Evolutionary conservation across 37 sponge, comb jelly and placozoan species (phyloP).

Genomic region (Aplysina aerophoba): DNA sequence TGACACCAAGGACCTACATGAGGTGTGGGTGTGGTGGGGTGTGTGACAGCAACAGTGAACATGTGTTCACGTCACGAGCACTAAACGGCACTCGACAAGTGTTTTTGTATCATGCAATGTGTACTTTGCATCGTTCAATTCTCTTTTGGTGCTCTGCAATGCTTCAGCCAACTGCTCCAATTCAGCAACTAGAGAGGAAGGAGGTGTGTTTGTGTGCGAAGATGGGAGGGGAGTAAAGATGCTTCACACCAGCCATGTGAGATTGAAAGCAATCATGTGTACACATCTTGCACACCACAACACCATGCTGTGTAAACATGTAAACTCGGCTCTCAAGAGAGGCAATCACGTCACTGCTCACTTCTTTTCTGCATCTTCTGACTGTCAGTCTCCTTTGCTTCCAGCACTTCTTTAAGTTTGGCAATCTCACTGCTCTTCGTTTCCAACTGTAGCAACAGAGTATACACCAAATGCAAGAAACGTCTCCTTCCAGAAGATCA

Average conservation of each 20-base stretch:
- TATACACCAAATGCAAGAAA: too few relatives aligned
- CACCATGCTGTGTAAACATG: too few relatives aligned
- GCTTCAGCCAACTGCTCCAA: constrained; percentile 47
- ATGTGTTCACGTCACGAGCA: not conserved
- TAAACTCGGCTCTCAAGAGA: too few relatives aligned
- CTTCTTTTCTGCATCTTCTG: constrained; percentile 43
- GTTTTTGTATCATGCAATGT: not conserved
- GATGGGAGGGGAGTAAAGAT: too few relatives aligned
- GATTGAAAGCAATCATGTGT: not conserved
- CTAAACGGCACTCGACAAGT: not conserved
- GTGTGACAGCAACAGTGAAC: not conserved
- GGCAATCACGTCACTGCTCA: not conserved
- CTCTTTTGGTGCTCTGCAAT: constrained; percentile 46
- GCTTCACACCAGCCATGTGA: not conserved
- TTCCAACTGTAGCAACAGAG: constrained; percentile 27
- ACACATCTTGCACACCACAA: too few relatives aligned
- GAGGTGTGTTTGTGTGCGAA: not conserved
- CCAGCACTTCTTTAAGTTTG: constrained; percentile 31
- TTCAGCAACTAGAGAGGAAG: constrained; percentile 39
- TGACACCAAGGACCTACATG: not conserved
- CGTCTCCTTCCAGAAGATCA: too few relatives aligned
- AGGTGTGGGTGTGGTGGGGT: not conserved
- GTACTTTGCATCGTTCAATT: constrained; percentile 1
- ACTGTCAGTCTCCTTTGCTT: constrained; percentile 53
- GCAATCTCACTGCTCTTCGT: constrained; percentile 45